Evolutionary conservation across 2,797 vertebrate species (phyloP).

Genomic region (Fistularia tabacaria): DNA sequence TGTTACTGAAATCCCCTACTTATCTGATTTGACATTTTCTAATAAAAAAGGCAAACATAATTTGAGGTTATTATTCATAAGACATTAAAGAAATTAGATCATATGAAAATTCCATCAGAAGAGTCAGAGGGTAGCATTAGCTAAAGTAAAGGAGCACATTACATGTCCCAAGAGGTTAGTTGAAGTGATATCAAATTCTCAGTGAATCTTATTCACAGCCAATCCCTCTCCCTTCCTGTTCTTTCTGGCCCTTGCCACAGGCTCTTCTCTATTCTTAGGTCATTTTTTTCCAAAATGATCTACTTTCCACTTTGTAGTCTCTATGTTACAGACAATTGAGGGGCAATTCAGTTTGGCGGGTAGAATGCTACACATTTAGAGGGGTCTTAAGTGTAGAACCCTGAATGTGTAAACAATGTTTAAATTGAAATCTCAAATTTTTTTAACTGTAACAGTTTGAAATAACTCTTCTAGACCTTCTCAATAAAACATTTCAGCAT

Average conservation of each 20-base stretch:
- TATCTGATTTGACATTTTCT: not conserved
- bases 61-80: slow-evolving; percentile 6
- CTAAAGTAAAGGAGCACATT: slow-evolving; percentile 49
- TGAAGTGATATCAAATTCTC: slow-evolving; percentile 16
- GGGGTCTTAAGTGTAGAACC: slow-evolving; percentile 21
- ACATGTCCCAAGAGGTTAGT: slow-evolving; percentile 52
- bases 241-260: slow-evolving; percentile 57
- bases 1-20: too few species aligned
- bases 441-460: too few species aligned
- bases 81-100: slow-evolving; percentile 30
- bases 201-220: slow-evolving; percentile 57
- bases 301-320: slow-evolving; percentile 53
- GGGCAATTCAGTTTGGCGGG: slow-evolving; percentile 48
- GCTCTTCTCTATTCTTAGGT: slow-evolving; percentile 65
- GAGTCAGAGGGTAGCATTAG: slow-evolving; percentile 44
- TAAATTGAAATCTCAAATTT: too few species aligned
- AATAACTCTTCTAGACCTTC: too few species aligned
- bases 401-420: slow-evolving; percentile 14
- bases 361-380: slow-evolving; percentile 43
- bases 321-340: slow-evolving; percentile 44
- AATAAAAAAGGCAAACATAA: not conserved
- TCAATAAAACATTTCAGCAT: too few species aligned
- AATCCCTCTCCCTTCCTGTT: slow-evolving; percentile 51
- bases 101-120: slow-evolving; percentile 15
- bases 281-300: slow-evolving; percentile 53